Percentiles rank a stretch among this genome's conserved stretches.
These are phyloP conservation scores for Coregonus clupeaformis DNA, from an alignment of 2,113 vertebrate species.

Conservation along the genomic window DNA sequence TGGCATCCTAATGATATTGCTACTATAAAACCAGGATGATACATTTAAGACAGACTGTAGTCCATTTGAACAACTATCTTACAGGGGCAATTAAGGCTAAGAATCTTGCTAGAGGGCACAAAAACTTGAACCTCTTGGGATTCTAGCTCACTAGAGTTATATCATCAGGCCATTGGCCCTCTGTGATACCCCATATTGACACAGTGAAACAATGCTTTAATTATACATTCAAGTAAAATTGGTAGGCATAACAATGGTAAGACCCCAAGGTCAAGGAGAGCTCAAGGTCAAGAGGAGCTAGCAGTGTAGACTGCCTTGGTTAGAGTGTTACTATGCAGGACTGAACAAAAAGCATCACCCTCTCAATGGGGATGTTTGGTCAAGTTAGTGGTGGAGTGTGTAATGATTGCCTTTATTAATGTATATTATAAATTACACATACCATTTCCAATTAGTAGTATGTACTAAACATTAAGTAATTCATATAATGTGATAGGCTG, in stretches of 20 bases:
- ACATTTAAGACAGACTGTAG: conserved; percentile 38
- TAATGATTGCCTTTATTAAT: no score
- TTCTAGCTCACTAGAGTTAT: conserved; percentile 52
- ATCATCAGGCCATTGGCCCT: conserved; percentile 57
- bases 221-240: conserved; percentile 63
- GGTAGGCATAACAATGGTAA: conserved; percentile 43
- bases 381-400: no score
- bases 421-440: no score
- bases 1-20: conserved; percentile 44
- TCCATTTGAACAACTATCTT: conserved; percentile 45
- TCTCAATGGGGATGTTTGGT: no score
- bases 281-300: conserved; percentile 58
- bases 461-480: no score
- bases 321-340: no score
- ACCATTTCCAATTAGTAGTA: no score
- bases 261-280: conserved; percentile 58
- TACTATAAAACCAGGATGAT: conserved; percentile 45
- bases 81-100: conserved; percentile 64
- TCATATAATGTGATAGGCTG: no score
- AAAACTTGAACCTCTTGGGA: conserved; percentile 53
- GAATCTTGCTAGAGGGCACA: conserved; percentile 66
- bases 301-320: not conserved
- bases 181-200: conserved; percentile 55
- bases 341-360: no score
- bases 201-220: conserved; percentile 56